Evolutionary conservation across 2,888 invertebrate species (phyloP).

Genomic region (Sphaeridia pumilis): DNA sequence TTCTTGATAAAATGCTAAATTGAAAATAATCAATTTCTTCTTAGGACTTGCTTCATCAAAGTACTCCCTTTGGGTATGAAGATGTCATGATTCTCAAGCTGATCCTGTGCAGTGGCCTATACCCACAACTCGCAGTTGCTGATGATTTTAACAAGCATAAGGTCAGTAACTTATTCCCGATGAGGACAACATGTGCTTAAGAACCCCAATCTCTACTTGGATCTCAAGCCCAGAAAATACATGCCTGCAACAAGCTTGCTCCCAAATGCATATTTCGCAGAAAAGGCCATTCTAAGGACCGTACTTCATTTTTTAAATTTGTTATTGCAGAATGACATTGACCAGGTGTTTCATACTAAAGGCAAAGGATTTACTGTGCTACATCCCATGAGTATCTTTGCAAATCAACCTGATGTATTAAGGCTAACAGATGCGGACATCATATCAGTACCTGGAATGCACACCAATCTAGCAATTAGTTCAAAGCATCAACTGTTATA

Average conservation of each 20-base stretch:
- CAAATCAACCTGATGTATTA: constrained; percentile 64
- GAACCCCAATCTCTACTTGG: too few species aligned
- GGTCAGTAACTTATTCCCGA: too few species aligned
- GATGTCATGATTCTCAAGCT: constrained; percentile 61
- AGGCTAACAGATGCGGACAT: constrained; percentile 67
- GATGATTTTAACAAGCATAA: constrained; percentile 67
- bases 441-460: constrained; percentile 47
- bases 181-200: too few species aligned
- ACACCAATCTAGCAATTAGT: constrained; percentile 58
- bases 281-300: too few species aligned
- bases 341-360: constrained; percentile 73
- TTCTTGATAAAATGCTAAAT: too few species aligned
- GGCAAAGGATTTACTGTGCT: constrained; percentile 79
- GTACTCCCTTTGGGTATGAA: constrained; percentile 52
- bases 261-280: too few species aligned
- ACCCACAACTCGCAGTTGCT: constrained; percentile 88
- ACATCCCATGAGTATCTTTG: constrained; percentile 82
- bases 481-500: constrained; percentile 73
- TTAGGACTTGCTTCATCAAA: constrained; percentile 49
- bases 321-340: constrained; percentile 53
- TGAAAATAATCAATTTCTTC: too few species aligned
- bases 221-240: too few species aligned
- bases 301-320: too few species aligned
- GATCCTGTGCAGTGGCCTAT: constrained; percentile 81
- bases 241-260: too few species aligned